A percentile compares a stretch with the other conserved stretches of the same genome.
Evolutionary conservation across 2,113 vertebrate species (phyloP).

Genomic region (Lepisosteus osseus): DNA sequence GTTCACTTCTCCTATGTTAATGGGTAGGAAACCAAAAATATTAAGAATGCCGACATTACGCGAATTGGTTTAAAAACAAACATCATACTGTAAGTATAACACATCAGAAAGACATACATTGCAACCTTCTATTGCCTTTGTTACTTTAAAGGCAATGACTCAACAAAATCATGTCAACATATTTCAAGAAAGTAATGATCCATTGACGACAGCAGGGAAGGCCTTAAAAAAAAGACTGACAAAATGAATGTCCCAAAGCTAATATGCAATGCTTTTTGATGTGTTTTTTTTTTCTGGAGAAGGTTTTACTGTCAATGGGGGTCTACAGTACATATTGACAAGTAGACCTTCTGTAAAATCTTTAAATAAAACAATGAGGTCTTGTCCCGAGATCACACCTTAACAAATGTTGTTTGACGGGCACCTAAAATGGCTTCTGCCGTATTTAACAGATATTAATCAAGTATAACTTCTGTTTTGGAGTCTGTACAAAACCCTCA

Average conservation of each 20-base stretch:
- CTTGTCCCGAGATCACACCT: background rate
- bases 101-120: no score
- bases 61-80: no score
- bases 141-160: no score
- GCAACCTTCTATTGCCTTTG: no score
- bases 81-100: no score
- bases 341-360: background rate
- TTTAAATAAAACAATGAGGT: conserved; percentile 3
- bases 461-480: background rate
- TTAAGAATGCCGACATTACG: no score
- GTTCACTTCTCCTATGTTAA: no score
- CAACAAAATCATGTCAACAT: background rate
- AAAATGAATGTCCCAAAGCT: conserved; percentile 1
- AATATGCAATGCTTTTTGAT: conserved; percentile 8
- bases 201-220: background rate
- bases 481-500: background rate
- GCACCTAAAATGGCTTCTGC: background rate
- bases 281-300: background rate
- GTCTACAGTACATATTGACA: background rate
- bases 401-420: background rate
- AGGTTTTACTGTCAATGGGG: conserved; percentile 1
- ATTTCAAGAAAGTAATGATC: conserved; percentile 1
- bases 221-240: background rate
- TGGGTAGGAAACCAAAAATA: no score
- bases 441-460: conserved; percentile 11